Evolutionary conservation across 2,797 vertebrate genomes (phyloP).

Genomic region (Oryzias sinensis): DNA sequence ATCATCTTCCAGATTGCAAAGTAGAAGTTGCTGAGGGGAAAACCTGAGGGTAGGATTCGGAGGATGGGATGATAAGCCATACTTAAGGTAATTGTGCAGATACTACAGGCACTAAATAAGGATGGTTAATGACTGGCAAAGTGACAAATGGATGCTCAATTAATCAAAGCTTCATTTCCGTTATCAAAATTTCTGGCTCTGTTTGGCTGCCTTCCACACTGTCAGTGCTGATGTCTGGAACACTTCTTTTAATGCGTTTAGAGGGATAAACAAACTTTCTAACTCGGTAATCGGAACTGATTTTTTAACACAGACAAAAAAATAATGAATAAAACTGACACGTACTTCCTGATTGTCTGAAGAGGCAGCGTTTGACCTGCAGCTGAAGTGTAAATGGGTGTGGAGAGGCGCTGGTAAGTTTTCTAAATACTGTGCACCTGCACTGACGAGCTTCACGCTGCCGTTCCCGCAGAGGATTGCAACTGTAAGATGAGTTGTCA

Average conservation of each 20-base stretch:
- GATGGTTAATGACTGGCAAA: constrained; percentile 68
- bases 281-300: constrained; percentile 35
- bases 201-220: constrained; percentile 57
- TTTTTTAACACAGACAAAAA: constrained; percentile 45
- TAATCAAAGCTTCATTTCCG: constrained; percentile 66
- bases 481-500: constrained; percentile 62
- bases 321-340: constrained; percentile 23
- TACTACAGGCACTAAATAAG: constrained; percentile 74
- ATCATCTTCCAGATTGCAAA: constrained; percentile 54
- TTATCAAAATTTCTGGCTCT: constrained; percentile 57
- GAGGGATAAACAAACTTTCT: constrained; percentile 29
- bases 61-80: constrained; percentile 26
- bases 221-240: constrained; percentile 39
- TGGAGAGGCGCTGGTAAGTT: constrained; percentile 51
- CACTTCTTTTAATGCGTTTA: constrained; percentile 36
- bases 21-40: constrained; percentile 17
- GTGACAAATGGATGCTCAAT: constrained; percentile 73
- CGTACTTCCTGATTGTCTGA: constrained; percentile 66
- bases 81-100: constrained; percentile 74
- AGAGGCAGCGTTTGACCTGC: constrained; percentile 67
- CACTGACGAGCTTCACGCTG: constrained; percentile 41
- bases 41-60: constrained; percentile 46
- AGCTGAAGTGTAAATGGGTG: constrained; percentile 62
- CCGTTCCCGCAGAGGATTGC: constrained; percentile 40
- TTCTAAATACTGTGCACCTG: constrained; percentile 68